Conservation (phyloP, 2,113 vertebrate genomes). For the Myrmecophaga tridactyla region DNA sequence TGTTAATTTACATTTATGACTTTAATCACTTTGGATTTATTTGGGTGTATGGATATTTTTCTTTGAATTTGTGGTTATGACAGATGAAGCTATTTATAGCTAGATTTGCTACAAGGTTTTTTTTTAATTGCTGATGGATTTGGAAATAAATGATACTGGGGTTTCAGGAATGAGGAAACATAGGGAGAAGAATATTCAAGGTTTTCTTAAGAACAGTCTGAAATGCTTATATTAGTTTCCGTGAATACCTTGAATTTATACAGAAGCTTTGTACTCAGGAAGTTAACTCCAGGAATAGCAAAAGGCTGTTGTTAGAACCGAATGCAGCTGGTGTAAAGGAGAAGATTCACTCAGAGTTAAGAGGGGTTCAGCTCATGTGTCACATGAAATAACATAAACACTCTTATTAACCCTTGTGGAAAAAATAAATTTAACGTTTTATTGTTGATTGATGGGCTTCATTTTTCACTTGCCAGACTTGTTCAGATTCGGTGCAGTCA, state of each 20-base stretch:
- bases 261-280: neutral
- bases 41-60: neutral
- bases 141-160: neutral
- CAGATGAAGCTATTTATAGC: neutral
- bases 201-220: slow-evolving; percentile 5
- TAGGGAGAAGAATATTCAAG: neutral
- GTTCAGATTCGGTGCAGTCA: neutral
- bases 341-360: no score
- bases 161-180: neutral
- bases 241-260: neutral
- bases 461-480: neutral
- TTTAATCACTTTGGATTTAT: slow-evolving; percentile 36
- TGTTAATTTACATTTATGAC: neutral
- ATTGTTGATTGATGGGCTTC: neutral
- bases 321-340: no score
- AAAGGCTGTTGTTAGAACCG: no score
- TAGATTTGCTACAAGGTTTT: neutral
- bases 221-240: neutral
- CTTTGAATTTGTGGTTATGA: neutral
- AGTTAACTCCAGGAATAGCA: neutral
- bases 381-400: neutral
- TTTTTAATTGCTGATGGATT: neutral
- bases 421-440: neutral
- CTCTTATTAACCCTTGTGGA: neutral
- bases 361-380: no score